Evolutionary conservation across 2,888 invertebrate genomes (phyloP), one percentile per base, ranked within the genome.

Genomic region (Podabrus alpinus): DNA sequence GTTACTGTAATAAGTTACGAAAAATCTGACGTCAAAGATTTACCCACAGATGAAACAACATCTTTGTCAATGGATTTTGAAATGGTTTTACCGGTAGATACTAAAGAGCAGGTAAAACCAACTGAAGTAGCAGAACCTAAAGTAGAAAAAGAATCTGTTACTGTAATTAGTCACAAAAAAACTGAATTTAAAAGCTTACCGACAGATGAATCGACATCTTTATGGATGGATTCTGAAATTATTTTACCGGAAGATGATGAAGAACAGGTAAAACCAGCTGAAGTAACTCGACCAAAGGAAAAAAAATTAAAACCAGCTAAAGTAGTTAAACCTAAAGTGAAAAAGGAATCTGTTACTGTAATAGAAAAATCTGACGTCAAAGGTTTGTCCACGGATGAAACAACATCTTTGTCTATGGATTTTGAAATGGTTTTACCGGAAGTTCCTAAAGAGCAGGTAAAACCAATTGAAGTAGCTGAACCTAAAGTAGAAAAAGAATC

Each of bases 11-110:
- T 24, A 24, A 24, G 15, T 64, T 59, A 67, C 13, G 10, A 5
- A 17, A 72, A 72, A 68, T 21, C 69, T n/a, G 64, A 17, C 17
- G 66, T 71, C 15, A 74, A 74, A 70, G 74, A 71, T 15, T 71
- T 74, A n/a, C 74, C 74, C 17, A 71, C 71, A 9, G 74, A 71
- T 72, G 83, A 85, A 21, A 79, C 85, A 0, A 78, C 84, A 16
- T 83, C 80, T 66, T 75, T 82, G 2, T 87, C 87, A 83, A 84
- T 88, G 83, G 81, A 82, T 74, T 80, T 82, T 77, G 80, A 82
- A 59, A 75, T 81, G 61, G 75, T 75, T 15, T 74, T 83, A n/a
- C 82, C 81, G 67, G 82, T 84, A 70, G 82, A 82, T 10, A 81
- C 83, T 74, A 75, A 77, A 24, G 10, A 25, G 29, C n/a, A 60